phyloP scores from a whole-genome alignment of 2,113 vertebrate species.

The Phrynocephalus versicolor region DNA sequence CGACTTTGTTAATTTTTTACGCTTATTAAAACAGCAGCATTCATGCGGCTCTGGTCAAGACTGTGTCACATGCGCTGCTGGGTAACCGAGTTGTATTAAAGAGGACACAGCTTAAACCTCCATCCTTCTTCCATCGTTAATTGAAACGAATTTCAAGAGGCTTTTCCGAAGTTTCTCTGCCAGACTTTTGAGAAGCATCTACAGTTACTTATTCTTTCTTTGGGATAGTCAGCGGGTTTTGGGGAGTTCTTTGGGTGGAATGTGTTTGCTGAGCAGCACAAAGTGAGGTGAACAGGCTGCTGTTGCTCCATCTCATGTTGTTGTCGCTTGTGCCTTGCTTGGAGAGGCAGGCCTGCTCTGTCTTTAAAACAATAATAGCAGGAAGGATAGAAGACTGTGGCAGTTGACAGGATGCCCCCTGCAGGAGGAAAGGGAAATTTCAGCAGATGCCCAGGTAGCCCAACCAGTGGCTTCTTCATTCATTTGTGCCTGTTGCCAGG shows the following conservation, averaged over 20 bases:
- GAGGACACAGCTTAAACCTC: not conserved
- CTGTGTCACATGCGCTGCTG: not conserved
- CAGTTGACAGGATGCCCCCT: not conserved
- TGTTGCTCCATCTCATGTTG: not conserved
- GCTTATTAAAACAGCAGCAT: conserved; percentile 33
- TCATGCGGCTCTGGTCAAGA: conserved; percentile 37
- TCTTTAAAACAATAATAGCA: not conserved
- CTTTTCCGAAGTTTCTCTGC: not conserved
- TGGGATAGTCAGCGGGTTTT: not conserved
- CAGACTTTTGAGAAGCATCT: not conserved
- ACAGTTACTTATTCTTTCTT: accelerated
- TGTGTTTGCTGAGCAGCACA: not conserved
- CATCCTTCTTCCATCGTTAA: not conserved
- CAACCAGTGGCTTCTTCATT: not conserved
- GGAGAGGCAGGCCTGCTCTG: not conserved
- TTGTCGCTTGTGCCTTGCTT: not conserved
- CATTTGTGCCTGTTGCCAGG: not conserved
- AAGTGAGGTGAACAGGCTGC: not conserved
- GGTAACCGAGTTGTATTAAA: not conserved
- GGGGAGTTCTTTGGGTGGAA: not conserved
- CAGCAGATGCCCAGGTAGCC: not conserved
- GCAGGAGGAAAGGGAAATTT: not conserved
- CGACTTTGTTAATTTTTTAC: conserved; percentile 60
- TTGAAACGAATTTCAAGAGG: not conserved
- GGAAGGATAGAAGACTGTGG: not conserved